Evolutionary conservation across 92 coral and sea anemone species (phyloP), one percentile per base, ranked within the genome.

Genomic region (Heteractis magnifica): DNA sequence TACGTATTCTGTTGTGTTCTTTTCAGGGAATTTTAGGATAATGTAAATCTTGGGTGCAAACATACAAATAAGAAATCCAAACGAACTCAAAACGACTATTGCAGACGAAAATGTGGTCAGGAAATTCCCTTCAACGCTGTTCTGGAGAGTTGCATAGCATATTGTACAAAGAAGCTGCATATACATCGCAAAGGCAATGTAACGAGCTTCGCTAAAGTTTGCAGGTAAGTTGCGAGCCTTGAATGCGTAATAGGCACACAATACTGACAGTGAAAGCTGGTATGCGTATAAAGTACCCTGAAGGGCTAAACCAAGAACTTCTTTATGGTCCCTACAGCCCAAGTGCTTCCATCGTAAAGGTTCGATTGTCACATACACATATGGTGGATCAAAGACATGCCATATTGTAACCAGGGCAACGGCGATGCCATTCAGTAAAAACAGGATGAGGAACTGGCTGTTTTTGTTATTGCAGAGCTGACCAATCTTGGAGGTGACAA

Each of bases 221-320:
- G 89, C 83, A 4, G 97, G 97, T 6, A 93, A 79, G 20, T 91
- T 90, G 73, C 97, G 87, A 4, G 97, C 97, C 82, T 85, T 93
- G 79, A 93, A 93, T 12, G 97, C 94, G 81, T 89, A 93, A 77
- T 84, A 89, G 8, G 94, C 87, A 10, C 90, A 85, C 9, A 89
- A 23, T 41, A 89, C 10, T 5, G 94, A 89, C 12, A 93, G 85
- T 0, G 80, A 70, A 15, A 93, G 68, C 59, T 86, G 78, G 79
- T 89, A 89, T 15, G 87, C 81, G 51, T 58, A 91, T 1, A 89
- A 50, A 1, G 82, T 52, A 10, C 65, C 84, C 26, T 81, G 79
- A 65, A 90, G 82, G 23, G 82, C 83, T 49, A 83, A 60, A 11
- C 87, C 89, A 7, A 77, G 49, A 10, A 44, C 23, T 16, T 73